Base-by-base conservation (phyloP, 1,140 invertebrate genomes). In the Trachymyrmex cornetzi region DNA sequence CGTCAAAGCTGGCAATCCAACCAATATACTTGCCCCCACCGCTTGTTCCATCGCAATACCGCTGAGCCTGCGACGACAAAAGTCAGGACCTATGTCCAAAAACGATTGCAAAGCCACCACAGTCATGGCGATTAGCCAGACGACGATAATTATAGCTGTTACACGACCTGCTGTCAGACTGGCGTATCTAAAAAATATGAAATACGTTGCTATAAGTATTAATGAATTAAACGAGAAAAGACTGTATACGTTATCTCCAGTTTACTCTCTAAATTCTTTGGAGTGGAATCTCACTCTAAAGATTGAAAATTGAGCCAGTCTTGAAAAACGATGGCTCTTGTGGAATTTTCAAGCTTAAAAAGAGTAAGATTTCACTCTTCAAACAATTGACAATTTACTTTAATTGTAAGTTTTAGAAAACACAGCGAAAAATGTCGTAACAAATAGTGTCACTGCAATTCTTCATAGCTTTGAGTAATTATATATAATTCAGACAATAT, bases 81-180 rank as follows among this genome's bases (percentile, higher is more conserved):
- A 97, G 80, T 97, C 97, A 22, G 97, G 97, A 7, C 96, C 96
- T 0, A 96, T 90, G 63, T 96, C 95, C n/a, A 94, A 88, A 5
- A 95, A 93, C 53, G 96, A 96, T 84, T 97, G 96, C 12, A 97
- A 91, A 0, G 92, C 93, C 12, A 96, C 96, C 5, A 96, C 95
- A 22, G 94, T 94, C 0, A 94, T 91, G 0, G 95, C 94, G 38
- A 95, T 88, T 61, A 94, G 86, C 97, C 97, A 97, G 19, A 96
- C 94, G 0, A 87, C 48, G 12, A 97, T 87, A 12, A 97, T 94
- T 4, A 95, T 91, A 0, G 91, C 88, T 5, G 96, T 97, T 55
- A 97, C 96, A 44, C 95, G 94, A n/a, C 94, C 91, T 3, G 96
- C 92, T 0, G 96, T 96, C 34, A 97, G 92, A 7, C 88, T 88